Evolutionary conservation across 1,140 invertebrate genomes (phyloP), one percentile per base, ranked within the genome.

Genomic region (Lerema accius): DNA sequence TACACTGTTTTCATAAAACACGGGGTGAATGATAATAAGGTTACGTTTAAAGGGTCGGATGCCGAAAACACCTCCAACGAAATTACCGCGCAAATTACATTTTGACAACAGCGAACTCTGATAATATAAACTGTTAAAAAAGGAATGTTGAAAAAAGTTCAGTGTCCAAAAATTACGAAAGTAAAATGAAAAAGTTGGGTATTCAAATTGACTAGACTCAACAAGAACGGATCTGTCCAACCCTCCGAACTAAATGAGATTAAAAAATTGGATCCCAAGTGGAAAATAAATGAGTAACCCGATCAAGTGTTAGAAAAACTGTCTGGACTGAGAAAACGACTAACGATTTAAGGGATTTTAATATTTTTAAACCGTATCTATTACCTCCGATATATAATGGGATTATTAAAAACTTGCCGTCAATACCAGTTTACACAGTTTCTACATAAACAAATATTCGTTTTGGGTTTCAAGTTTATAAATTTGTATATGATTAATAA

Each of bases 111-210:
- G 56, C 65, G 58, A 72, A 61, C 50, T 60, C 66, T 70, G 64
- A 64, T 73, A 76, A 71, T 68, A 69, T 50, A 77, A 77, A 79
- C 74, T 80, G 72, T 75, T 70, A 46, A 80, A 87, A 84, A 32
- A 32, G 6, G 80, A 84, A 86, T 84, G 72, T 80, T 68, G 46
- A 65, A 65, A 83, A 82, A 82, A 84, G 73, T 86, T 78, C 50
- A 67, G 71, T 73, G 71, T 73, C 65, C 28, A 32, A 32, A 32
- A 32, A 32, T 32, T 32, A 32, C 71, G 62, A 80, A 84, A 84
- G 83, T 87, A 84, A 86, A 86, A 87, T 88, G 80, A 75, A 79
- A 88, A 86, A 83, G 82, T 88, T 88, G 69, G 48, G 63, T 66
- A 73, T 75, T 76, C 72, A 82, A 83, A 89, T 86, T 87, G 84